A percentile compares a stretch with the other conserved stretches of the same genome.
Evolutionary conservation across 2,113 vertebrate genomes (phyloP).

Genomic region (Propithecus coquereli): DNA sequence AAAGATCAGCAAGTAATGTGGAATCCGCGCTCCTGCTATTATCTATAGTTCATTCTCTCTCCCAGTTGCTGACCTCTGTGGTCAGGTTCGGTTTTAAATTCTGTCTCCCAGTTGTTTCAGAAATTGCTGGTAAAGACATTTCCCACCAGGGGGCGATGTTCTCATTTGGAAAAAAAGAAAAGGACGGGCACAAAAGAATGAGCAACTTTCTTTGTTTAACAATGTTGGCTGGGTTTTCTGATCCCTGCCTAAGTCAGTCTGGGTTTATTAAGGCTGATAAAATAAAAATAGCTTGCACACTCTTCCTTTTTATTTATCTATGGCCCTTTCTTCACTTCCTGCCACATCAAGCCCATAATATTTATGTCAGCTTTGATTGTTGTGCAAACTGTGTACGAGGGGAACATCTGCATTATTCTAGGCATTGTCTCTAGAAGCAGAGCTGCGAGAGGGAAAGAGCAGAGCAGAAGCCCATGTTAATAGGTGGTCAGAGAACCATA

Average conservation of each 20-base stretch:
- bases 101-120: fast-evolving
- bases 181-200: fast-evolving
- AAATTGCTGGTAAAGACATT: not conserved
- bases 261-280: constrained; percentile 31
- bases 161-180: constrained; percentile 27
- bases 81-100: not conserved
- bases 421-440: not conserved
- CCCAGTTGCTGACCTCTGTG: not conserved
- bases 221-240: not conserved
- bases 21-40: constrained; percentile 16
- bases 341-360: fast-evolving
- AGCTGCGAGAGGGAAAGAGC: too few species aligned
- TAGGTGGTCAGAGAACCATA: not conserved
- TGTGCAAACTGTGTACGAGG: fast-evolving
- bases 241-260: constrained; percentile 35
- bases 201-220: constrained; percentile 9
- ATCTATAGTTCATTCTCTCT: not conserved
- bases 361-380: not conserved
- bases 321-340: not conserved
- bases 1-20: constrained; percentile 44
- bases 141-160: constrained; percentile 75
- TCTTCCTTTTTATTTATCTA: not conserved
- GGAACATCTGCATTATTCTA: not conserved
- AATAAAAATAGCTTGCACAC: not conserved
- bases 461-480: fast-evolving